Conservation (phyloP, 2,113 vertebrate species). For the Apeltes quadracus region DNA sequence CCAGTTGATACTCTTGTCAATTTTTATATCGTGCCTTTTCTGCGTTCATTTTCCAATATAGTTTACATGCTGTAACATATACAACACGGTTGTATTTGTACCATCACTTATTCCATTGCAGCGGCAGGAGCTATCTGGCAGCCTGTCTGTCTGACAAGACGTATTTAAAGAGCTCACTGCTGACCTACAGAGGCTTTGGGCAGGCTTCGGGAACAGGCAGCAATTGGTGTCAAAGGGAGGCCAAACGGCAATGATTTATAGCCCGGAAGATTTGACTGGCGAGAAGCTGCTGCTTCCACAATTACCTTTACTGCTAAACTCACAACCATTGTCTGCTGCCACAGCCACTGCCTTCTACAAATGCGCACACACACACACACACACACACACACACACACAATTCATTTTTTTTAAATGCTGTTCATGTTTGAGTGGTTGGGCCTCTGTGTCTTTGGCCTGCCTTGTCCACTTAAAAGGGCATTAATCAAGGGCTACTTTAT, state of each 20-base stretch:
- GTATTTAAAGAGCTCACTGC: constrained; percentile 67
- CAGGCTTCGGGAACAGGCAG: constrained; percentile 70
- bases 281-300: constrained; percentile 77
- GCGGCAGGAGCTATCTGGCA: constrained; percentile 32
- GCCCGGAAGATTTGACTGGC: constrained; percentile 80
- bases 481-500: constrained; percentile 97
- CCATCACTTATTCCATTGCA: constrained; percentile 28
- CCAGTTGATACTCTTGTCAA: neutral
- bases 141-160: constrained; percentile 68
- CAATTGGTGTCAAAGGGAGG: constrained; percentile 79
- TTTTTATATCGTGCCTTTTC: neutral
- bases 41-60: neutral
- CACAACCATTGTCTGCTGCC: constrained; percentile 48
- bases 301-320: constrained; percentile 77
- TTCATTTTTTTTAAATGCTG: constrained; percentile 75
- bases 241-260: constrained; percentile 83
- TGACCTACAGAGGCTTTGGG: constrained; percentile 73
- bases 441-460: constrained; percentile 85
- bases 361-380: constrained; percentile 18
- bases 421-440: constrained; percentile 83
- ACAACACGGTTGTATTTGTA: constrained; percentile 16
- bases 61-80: neutral
- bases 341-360: constrained; percentile 27
- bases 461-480: constrained; percentile 95
- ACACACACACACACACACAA: constrained; percentile 20